Evolutionary conservation across 2,113 vertebrate genomes (phyloP), one percentile per base, ranked within the genome.

Genomic region (Campylomormyrus numenius): DNA sequence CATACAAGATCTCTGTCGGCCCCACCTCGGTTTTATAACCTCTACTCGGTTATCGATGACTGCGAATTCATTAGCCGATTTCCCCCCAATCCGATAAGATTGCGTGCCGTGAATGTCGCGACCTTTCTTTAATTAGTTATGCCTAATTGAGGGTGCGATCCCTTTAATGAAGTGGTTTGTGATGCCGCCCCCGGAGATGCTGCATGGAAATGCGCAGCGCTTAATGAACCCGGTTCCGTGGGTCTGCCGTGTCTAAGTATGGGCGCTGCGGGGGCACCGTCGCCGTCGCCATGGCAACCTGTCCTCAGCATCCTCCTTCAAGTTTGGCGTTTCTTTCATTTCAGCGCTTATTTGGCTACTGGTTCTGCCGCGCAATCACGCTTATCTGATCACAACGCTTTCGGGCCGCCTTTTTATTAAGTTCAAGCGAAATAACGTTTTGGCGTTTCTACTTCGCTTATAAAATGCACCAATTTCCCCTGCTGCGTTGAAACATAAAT

Each of bases 91-190:
- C 21, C 10, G 46, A 13, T 49, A 48, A 86, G 48, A 86, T 49
- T 49, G 46, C 45, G 45, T 86, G n/a, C 11, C 9, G 24, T n/a
- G 84, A 86, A 50, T 49, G 84, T 50, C 24, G 84, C 24, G n/a
- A 27, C 84, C 84, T 48, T 50, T 86, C 84, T 31, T 87, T 66
- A 66, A 62, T 62, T 88, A 62, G 87, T 53, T 66, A 62, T 87
- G 35, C 35, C 87, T 66, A 58, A 66, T 88, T 88, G 87, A 42
- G 24, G 27, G 35, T 24, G 27, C 39, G 35, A 45, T 39, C 56
- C 45, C 52, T 88, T 62, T 88, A 66, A 88, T 88, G 87, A 88
- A 88, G 56, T 45, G 56, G 87, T 42, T 66, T 88, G 31, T 66
- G 53, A 66, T 88, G 24, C 87, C 87, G 19, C 53, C 35, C 53